phyloP scores from a whole-genome alignment of 2,797 vertebrate species.

The Taeniopygia guttata region DNA sequence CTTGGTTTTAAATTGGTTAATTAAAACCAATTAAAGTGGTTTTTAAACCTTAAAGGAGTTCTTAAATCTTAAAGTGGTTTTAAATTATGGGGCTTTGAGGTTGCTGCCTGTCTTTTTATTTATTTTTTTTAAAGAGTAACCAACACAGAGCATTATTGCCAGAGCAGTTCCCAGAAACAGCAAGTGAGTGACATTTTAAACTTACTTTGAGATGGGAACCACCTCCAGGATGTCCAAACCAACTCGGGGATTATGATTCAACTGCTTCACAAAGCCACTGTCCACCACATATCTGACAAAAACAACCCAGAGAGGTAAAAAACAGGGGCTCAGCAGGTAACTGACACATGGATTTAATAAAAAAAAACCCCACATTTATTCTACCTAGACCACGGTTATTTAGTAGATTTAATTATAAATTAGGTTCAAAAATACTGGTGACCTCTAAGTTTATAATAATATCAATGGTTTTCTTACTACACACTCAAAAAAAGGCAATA shows the following conservation, averaged over 20 bases:
- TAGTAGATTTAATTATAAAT: neutral
- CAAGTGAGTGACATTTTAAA: neutral
- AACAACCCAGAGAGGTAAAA: neutral
- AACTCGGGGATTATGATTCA: slow-evolving; percentile 93
- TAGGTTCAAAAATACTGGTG: neutral
- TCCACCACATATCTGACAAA: slow-evolving; percentile 90
- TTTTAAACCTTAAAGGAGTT: neutral
- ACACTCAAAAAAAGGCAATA: neutral
- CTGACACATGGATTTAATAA: fast-evolving
- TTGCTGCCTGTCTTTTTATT: neutral
- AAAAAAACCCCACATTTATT: neutral
- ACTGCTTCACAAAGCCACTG: slow-evolving; percentile 97
- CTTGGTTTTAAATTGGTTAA: neutral
- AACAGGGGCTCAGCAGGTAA: neutral
- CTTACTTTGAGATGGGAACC: slow-evolving; percentile 97
- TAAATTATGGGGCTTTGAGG: neutral
- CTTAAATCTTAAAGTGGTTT: neutral
- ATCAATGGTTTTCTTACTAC: neutral
- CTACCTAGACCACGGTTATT: neutral
- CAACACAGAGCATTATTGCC: neutral
- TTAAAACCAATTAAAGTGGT: neutral
- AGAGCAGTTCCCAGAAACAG: neutral
- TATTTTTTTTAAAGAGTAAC: neutral
- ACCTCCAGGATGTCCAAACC: slow-evolving; percentile 94
- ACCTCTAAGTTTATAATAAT: neutral